A percentile compares a stretch with the other conserved stretches of the same genome.
Conservation (phyloP, 2,797 vertebrate species). For the Meda fulgida region DNA sequence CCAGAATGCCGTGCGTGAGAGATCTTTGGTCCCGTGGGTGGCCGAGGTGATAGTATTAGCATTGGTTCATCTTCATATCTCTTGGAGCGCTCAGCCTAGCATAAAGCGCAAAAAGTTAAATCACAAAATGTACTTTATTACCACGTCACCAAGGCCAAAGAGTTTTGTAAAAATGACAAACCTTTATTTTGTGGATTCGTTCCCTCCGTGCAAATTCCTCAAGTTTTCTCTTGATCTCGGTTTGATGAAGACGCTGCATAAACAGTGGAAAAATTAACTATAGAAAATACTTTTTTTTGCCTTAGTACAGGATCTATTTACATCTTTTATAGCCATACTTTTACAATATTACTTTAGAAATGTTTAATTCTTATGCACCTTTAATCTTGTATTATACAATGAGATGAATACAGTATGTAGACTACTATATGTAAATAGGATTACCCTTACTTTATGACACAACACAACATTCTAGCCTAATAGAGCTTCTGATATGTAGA, state of each 20-base stretch:
- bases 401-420: background rate
- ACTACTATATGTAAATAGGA: background rate
- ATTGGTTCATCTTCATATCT: conserved; percentile 73
- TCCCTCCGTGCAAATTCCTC: conserved; percentile 82
- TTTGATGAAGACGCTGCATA: conserved; percentile 82
- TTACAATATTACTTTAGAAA: background rate
- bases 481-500: background rate
- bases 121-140: background rate
- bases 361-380: background rate
- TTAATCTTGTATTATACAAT: background rate
- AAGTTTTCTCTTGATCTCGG: conserved; percentile 83
- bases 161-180: conserved; percentile 56
- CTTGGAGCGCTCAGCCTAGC: conserved; percentile 79
- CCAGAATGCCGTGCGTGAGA: conserved; percentile 64
- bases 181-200: conserved; percentile 83
- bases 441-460: background rate
- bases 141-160: background rate
- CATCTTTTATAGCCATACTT: background rate
- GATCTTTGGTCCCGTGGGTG: conserved; percentile 76
- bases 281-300: background rate
- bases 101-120: conserved; percentile 5
- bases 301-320: background rate
- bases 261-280: conserved; percentile 24
- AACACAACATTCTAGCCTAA: background rate
- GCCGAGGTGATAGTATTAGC: conserved; percentile 77